phyloP scores from a whole-genome alignment of 53 echinoderm and acorn worm species.

The Arbacia lixula region DNA sequence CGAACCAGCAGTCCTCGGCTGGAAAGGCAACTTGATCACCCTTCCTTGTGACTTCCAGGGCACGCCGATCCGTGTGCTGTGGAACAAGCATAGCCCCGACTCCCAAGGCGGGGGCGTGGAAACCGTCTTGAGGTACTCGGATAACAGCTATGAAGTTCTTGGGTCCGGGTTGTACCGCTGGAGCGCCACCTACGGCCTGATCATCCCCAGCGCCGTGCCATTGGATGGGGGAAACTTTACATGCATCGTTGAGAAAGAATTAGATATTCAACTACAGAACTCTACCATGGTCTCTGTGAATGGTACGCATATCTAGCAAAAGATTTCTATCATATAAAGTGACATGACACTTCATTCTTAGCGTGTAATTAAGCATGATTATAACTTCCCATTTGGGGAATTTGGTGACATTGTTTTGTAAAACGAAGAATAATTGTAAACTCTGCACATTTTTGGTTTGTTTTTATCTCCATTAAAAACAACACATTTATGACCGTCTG shows the following conservation, averaged over 20 bases:
- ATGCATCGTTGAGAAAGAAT: background rate
- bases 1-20: background rate
- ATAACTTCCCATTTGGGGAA: no score
- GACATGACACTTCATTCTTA: no score
- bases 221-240: slow-evolving; percentile 18
- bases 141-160: background rate
- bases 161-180: background rate
- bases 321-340: no score
- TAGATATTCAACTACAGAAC: background rate
- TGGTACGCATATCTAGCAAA: slow-evolving; percentile 5
- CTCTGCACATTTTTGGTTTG: no score
- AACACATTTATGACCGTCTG: no score
- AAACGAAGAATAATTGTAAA: no score
- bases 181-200: slow-evolving; percentile 16
- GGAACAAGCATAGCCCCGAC: background rate
- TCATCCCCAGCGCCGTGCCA: background rate
- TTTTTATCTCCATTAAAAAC: no score
- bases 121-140: slow-evolving; percentile 14
- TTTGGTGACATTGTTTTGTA: no score
- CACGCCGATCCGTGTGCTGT: background rate
- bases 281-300: background rate
- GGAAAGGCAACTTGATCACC: background rate
- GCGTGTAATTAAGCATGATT: no score
- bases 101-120: background rate
- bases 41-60: slow-evolving; percentile 1